Base-by-base conservation (phyloP, 2,113 vertebrate genomes). In the Salvator merianae region DNA sequence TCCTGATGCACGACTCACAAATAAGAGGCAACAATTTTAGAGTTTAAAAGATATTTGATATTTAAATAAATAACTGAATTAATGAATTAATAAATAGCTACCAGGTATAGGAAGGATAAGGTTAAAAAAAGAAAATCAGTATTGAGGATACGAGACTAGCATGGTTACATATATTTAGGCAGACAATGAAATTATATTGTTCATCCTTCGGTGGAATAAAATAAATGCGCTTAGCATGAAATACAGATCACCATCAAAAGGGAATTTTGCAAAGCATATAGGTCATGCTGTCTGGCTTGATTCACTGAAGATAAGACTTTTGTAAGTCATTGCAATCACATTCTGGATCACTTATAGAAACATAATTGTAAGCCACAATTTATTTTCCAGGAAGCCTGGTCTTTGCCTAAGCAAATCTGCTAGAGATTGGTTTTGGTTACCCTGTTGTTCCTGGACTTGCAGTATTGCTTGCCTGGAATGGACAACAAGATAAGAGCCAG, bases 1-100 rank as follows among this genome's bases (percentile, higher is more conserved):
- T 88, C 90, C 94, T 95, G 94, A 96, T 94, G 94, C 91, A 91
- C 89, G 89, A 92, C 91, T 94, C 55, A 93, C 94, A 96, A 95
- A 95, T 94, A 95, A 94, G 93, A 95, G 91, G 93, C 92, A 90
- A 95, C 84, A 95, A 92, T 96, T 95, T 94, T 95, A 85, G 84
- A 94, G 92, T 91, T 92, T 92, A 91, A 89, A 94, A 90, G 91
- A 95, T 94, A 89, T 91, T 88, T 88, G 84, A 87, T 94, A 91
- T 92, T 86, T 84, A 82, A n/a, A 66, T 12, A 66, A 66, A 65
- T 65, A 65, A 65, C 5, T 9, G 7, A 30, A 22, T 26, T 87
- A 82, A 91, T 83, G 18, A 59, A 59, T 16, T 3, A 20, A 59
- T 16, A 59, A 59, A 86, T 89, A 77, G 91, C 72, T 87, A 76